Evolutionary conservation across 2,797 vertebrate species (phyloP), one percentile per base, ranked within the genome.

Genomic region (Delichon dasypus): DNA sequence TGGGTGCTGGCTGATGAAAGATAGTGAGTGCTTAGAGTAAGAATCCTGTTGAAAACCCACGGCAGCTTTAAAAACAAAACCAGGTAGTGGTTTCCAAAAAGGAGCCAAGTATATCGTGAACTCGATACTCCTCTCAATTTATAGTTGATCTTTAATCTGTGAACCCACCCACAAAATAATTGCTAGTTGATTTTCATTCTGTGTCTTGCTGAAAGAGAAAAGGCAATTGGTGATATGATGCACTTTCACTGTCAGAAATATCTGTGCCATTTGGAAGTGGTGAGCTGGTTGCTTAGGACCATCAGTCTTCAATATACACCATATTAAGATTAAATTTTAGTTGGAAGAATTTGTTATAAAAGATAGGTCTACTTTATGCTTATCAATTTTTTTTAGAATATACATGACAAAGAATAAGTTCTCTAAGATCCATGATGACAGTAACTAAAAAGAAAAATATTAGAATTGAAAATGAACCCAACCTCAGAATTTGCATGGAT

Each of bases 11-110:
- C 32, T 93, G 94, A 81, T 95, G 89, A 96, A 54, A 93, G 94
- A 84, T 67, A 61, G 0, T 6, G 67, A 86, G 71, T 66, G 65
- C 79, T 79, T 47, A 47, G 44, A 67, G 38, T 17, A 82, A 93
- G 85, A 94, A 91, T 90, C 91, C 74, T 73, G 75, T 85, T 95
- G 93, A 95, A 94, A 96, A 94, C 29, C n/a, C 53, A 32, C 34
- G 47, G 65, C 89, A 96, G 90, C 91, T 96, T 95, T 83, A 77
- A 93, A 94, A 95, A 89, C 74, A 94, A 96, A 94, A 95, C 18
- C 32, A 79, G 80, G 83, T 85, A 95, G 54, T 17, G 21, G 13
- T 65, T 92, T 94, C 89, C 80, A 86, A 82, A 94, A 86, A 77
- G 42, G 61, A 94, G 60, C 51, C 61, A 85, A 89, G 27, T 45